Evolutionary conservation across 1,140 invertebrate genomes (phyloP).

Genomic region (Listronotus oregonensis): DNA sequence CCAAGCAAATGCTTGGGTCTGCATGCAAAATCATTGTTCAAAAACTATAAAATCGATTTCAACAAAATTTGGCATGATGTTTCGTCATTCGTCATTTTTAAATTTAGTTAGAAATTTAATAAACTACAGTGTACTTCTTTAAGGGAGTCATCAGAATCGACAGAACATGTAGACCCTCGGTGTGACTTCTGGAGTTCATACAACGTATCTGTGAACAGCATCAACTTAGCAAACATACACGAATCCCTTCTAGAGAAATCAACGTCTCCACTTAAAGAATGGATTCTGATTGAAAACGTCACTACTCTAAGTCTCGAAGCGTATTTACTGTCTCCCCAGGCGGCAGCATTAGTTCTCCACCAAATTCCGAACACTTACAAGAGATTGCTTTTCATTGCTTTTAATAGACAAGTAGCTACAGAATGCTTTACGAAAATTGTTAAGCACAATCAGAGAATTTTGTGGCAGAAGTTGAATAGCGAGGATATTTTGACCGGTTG

Average conservation of each 20-base stretch:
- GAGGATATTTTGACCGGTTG: conserved; percentile 35
- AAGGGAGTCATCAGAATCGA: no score
- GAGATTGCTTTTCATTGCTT: conserved; percentile 23
- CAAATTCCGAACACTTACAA: conserved; percentile 36
- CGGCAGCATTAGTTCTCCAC: conserved; percentile 29
- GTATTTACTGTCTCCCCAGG: conserved; percentile 37
- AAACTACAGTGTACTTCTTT: no score
- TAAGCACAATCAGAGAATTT: conserved; percentile 16
- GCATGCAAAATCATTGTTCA: no score
- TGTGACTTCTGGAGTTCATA: neutral
- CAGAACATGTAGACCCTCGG: neutral
- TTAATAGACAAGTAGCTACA: conserved; percentile 15
- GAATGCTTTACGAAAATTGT: conserved; percentile 6
- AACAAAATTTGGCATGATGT: no score
- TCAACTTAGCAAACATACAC: conserved; percentile 18
- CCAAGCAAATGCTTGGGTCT: no score
- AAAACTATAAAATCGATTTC: no score
- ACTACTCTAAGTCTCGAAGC: conserved; percentile 29
- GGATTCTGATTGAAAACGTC: conserved; percentile 21
- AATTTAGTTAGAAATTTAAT: no score
- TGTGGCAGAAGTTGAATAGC: neutral
- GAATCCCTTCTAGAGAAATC: neutral
- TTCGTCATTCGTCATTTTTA: no score
- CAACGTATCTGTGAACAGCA: conserved; percentile 7
- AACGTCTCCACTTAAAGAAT: conserved; percentile 20